Evolutionary conservation across 2,113 vertebrate species (phyloP), one percentile per base, ranked within the genome.

Genomic region (Enhydra lutris): DNA sequence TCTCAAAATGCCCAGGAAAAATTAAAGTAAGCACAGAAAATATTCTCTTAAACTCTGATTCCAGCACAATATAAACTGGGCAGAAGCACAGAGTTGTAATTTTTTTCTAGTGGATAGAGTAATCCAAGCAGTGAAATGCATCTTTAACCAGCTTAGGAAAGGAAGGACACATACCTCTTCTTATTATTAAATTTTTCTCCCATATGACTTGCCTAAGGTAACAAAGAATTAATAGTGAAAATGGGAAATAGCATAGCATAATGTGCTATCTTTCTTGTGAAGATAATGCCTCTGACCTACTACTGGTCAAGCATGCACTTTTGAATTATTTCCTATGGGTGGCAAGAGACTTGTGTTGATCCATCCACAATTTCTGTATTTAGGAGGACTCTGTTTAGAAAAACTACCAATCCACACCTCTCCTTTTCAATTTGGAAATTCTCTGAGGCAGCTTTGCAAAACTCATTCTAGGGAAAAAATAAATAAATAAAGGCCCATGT

Each of bases 361-460:
- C n/a, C n/a, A 95, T 10, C 8, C 71, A 79, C 2, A 63, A 52
- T 47, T 57, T 74, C 26, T 93, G 12, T 76, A 50, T 63, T 88
- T 95, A 91, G 45, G 74, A 88, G 36, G 11, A 69, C 3, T 74
- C 34, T 81, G 6, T 55, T 95, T 88, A 65, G 80, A 91, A 92
- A 97, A 61, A 36, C 29, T 79, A 87, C 34, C 80, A 96, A 63
- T 45, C 57, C n/a, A 84, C 55, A 73, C 42, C n/a, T 92, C 24
- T 57, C n/a, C 31, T 92, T 93, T 97, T 97, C 80, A 96, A 14
- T 97, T 93, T 89, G 78, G 71, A 97, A 97, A 88, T 93, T 96
- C 95, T 97, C 96, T 31, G 17, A 91, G 93, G 97, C 65, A 96
- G 73, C 52, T 95, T 78, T 63, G 57, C 20, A 97, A 97, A 98